Evolutionary conservation across 2,113 vertebrate genomes (phyloP).

Genomic region (Pachypanchax playfairii): DNA sequence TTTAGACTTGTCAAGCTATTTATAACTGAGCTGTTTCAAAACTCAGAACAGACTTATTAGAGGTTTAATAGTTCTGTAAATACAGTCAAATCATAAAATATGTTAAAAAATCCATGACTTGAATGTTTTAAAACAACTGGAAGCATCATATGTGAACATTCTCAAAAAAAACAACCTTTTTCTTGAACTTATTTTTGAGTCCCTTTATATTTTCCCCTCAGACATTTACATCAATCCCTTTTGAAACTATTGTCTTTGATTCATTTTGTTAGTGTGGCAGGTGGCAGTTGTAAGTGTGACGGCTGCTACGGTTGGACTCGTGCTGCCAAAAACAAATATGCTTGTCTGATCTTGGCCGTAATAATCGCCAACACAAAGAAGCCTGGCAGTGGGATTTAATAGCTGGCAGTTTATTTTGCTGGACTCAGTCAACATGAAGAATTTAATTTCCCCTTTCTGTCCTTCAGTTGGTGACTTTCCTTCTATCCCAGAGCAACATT

Average conservation of each 20-base stretch:
- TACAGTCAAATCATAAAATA: no score
- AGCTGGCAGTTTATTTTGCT: slow-evolving; percentile 48
- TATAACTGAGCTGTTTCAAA: no score
- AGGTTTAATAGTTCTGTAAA: no score
- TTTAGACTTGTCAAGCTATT: no score
- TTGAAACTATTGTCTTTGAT: slow-evolving; percentile 34
- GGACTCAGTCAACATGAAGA: slow-evolving; percentile 47
- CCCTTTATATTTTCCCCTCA: neutral
- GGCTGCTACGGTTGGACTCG: slow-evolving; percentile 38
- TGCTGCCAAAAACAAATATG: slow-evolving; percentile 37
- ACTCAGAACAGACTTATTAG: no score
- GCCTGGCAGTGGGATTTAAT: slow-evolving; percentile 39
- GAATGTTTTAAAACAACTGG: no score
- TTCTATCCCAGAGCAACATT: slow-evolving; percentile 39
- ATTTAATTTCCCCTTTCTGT: slow-evolving; percentile 64
- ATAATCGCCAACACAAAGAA: slow-evolving; percentile 49
- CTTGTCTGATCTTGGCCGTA: slow-evolving; percentile 39
- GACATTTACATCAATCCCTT: slow-evolving; percentile 5
- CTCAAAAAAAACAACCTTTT: no score
- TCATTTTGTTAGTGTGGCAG: slow-evolving; percentile 41
- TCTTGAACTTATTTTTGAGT: no score
- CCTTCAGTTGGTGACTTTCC: slow-evolving; percentile 25
- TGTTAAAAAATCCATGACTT: no score
- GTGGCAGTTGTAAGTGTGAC: slow-evolving; percentile 31
- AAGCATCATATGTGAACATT: no score